Conservation (phyloP, 2,888 invertebrate genomes). For the Sinopyrophorus schimmeli region DNA sequence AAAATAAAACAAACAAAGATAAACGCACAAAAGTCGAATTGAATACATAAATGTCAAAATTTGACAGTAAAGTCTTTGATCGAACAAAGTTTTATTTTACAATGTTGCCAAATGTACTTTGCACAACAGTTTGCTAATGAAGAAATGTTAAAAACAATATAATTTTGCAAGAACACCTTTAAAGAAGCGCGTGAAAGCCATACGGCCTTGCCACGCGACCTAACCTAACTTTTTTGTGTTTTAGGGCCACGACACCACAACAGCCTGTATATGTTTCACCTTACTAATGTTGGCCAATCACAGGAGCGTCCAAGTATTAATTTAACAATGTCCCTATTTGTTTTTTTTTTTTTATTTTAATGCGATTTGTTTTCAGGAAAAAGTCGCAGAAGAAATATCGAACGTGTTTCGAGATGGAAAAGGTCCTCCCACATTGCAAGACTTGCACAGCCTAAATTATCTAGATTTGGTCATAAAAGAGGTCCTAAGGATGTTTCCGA, state of each 20-base stretch:
- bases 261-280: conserved; percentile 47
- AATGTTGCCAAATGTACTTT: too few relatives aligned
- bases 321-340: not conserved
- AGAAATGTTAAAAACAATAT: too few relatives aligned
- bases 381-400: conserved; percentile 55
- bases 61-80: too few relatives aligned
- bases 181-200: too few relatives aligned
- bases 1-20: too few relatives aligned
- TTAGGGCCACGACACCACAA: conserved; percentile 68
- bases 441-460: conserved; percentile 64
- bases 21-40: too few relatives aligned
- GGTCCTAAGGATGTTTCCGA: conserved; percentile 65
- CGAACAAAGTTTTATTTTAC: too few relatives aligned
- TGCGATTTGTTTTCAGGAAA: conserved; percentile 42
- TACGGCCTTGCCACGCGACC: too few relatives aligned
- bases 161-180: too few relatives aligned
- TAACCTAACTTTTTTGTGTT: too few relatives aligned
- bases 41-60: too few relatives aligned
- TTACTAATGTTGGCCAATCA: conserved; percentile 47
- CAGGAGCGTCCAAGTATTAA: not conserved
- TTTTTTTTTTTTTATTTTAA: not conserved
- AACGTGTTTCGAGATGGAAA: conserved; percentile 55
- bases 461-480: conserved; percentile 70
- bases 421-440: conserved; percentile 59
- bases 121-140: too few relatives aligned